phyloP scores from a whole-genome alignment of 37 sponge, comb jelly and placozoan species.

The Tethya wilhelma region DNA sequence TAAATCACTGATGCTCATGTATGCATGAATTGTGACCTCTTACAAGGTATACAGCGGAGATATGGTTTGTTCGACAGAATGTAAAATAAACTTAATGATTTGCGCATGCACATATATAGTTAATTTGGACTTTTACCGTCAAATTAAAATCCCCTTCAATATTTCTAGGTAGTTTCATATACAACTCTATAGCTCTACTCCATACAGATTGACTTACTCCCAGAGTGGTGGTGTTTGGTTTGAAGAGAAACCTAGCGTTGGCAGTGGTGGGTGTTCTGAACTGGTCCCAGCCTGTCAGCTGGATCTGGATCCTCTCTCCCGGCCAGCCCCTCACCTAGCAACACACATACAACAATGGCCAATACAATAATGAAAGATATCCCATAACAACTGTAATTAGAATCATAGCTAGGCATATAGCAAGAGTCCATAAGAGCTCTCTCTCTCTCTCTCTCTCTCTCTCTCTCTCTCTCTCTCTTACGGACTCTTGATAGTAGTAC shows the following conservation, averaged over 20 bases:
- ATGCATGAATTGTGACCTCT: too few relatives aligned
- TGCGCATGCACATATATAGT: too few relatives aligned
- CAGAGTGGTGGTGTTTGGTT: background rate
- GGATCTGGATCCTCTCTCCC: slow-evolving; percentile 24
- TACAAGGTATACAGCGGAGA: too few relatives aligned
- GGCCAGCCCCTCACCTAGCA: slow-evolving; percentile 50
- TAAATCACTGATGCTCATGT: too few relatives aligned
- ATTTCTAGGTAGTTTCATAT: too few relatives aligned
- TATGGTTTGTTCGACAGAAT: too few relatives aligned
- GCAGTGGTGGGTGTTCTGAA: slow-evolving; percentile 37
- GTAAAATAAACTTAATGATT: too few relatives aligned
- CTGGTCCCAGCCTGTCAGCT: slow-evolving; percentile 43
- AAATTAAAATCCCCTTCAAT: too few relatives aligned
- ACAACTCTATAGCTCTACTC: slow-evolving; percentile 11
- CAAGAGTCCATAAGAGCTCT: background rate
- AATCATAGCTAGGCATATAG: background rate
- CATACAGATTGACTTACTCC: background rate
- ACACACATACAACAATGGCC: background rate
- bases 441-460: background rate
- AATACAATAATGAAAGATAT: too few relatives aligned
- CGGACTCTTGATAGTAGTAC: background rate
- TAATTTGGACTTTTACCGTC: too few relatives aligned
- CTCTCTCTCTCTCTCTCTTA: background rate
- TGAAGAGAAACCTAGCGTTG: slow-evolving; percentile 3
- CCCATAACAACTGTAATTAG: too few relatives aligned